Conservation (phyloP, 2,113 vertebrate genomes). For the Rhinogobius similis region DNA sequence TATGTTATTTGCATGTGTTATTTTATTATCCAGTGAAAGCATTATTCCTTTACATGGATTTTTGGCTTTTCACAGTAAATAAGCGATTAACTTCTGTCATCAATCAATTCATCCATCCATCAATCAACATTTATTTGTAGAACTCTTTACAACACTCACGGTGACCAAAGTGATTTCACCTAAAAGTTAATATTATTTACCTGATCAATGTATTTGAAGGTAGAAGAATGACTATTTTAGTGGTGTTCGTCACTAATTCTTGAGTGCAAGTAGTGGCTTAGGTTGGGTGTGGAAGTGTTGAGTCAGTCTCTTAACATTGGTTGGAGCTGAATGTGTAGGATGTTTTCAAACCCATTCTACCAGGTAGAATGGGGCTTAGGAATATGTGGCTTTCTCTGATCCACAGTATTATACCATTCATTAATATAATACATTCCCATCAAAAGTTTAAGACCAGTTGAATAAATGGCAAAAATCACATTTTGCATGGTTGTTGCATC, state of each 20-base stretch:
- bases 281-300: background rate
- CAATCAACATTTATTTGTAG: too few relatives aligned
- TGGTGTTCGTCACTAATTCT: background rate
- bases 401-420: background rate
- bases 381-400: background rate
- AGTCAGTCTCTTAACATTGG: slow-evolving; percentile 3
- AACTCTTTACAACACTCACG: too few relatives aligned
- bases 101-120: too few relatives aligned
- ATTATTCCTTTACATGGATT: background rate
- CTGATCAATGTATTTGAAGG: background rate
- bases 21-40: background rate
- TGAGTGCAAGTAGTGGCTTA: background rate
- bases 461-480: too few relatives aligned
- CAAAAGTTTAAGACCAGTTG: too few relatives aligned
- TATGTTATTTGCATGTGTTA: background rate
- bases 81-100: background rate
- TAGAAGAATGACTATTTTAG: background rate
- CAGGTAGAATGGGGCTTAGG: too few relatives aligned
- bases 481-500: too few relatives aligned
- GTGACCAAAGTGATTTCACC: too few relatives aligned
- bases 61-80: background rate
- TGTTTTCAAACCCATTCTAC: slow-evolving; percentile 11
- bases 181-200: too few relatives aligned
- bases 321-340: background rate
- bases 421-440: too few relatives aligned